phyloP scores from a whole-genome alignment of 1,140 invertebrate genomes.

The Periplaneta americana region DNA sequence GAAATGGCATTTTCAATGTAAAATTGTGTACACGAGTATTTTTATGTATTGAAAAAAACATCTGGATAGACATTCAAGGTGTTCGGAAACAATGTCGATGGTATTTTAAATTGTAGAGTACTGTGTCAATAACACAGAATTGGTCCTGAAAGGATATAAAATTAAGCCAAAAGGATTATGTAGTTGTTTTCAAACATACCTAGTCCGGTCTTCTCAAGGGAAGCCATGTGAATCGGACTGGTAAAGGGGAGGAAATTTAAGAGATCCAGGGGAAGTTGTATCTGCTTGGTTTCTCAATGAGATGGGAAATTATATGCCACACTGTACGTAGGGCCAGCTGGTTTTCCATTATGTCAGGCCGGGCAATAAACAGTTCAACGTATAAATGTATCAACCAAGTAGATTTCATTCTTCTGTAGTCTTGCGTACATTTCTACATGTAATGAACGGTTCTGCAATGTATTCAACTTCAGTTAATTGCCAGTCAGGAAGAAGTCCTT shows the following conservation, averaged over 20 bases:
- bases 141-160: background rate
- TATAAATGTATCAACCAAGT: too few relatives aligned
- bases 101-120: background rate
- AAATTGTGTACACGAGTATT: background rate
- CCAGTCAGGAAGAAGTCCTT: too few relatives aligned
- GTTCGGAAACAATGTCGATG: background rate
- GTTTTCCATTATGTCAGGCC: too few relatives aligned
- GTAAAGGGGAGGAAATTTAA: background rate
- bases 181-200: background rate
- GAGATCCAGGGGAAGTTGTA: background rate
- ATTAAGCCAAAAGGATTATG: background rate
- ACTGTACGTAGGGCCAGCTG: too few relatives aligned
- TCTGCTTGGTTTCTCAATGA: background rate
- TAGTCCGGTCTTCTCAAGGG: background rate
- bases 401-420: too few relatives aligned
- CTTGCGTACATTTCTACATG: too few relatives aligned
- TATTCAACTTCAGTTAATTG: too few relatives aligned
- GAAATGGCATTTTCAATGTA: background rate
- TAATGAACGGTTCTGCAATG: too few relatives aligned
- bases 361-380: too few relatives aligned
- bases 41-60: background rate
- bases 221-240: background rate
- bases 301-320: background rate
- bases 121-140: background rate
- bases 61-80: background rate